phyloP scores from a whole-genome alignment of 1,140 invertebrate species.

The Sesamia nonagrioides region DNA sequence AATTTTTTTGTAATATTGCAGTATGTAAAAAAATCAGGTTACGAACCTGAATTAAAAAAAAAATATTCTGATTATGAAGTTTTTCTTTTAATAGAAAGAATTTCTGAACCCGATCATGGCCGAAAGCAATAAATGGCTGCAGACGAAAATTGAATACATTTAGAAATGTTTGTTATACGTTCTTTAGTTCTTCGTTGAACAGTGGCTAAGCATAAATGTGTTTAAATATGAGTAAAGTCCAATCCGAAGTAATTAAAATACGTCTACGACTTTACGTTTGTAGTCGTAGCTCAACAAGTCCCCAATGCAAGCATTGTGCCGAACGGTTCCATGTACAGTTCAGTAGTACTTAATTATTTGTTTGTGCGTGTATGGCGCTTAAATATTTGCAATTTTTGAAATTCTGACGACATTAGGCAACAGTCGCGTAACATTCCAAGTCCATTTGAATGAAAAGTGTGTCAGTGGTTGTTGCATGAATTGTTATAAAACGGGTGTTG shows the following conservation, averaged over 20 bases:
- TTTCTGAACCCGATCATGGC: too few species aligned
- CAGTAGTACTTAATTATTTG: conserved; percentile 28
- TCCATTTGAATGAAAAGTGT: conserved; percentile 56
- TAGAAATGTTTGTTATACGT: too few species aligned
- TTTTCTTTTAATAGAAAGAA: too few species aligned
- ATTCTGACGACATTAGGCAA: conserved; percentile 38
- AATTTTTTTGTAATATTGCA: not conserved
- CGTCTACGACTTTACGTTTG: not conserved
- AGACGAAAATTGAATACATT: too few species aligned
- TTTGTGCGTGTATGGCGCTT: conserved; percentile 19
- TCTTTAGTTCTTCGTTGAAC: too few species aligned
- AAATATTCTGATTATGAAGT: too few species aligned
- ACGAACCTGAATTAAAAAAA: too few species aligned
- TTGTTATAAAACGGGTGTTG: conserved; percentile 66
- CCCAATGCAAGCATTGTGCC: conserved; percentile 5
- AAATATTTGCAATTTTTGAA: conserved; percentile 48
- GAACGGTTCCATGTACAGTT: conserved; percentile 5
- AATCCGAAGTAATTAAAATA: not conserved
- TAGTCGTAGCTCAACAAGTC: not conserved
- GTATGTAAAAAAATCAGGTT: too few species aligned
- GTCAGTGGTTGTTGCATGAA: conserved; percentile 60
- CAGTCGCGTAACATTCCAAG: conserved; percentile 47
- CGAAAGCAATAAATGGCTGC: too few species aligned
- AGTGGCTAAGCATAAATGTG: not conserved
- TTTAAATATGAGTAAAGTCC: conserved; percentile 2